Conservation (phyloP, 2,113 vertebrate species). For the Athene noctua region DNA sequence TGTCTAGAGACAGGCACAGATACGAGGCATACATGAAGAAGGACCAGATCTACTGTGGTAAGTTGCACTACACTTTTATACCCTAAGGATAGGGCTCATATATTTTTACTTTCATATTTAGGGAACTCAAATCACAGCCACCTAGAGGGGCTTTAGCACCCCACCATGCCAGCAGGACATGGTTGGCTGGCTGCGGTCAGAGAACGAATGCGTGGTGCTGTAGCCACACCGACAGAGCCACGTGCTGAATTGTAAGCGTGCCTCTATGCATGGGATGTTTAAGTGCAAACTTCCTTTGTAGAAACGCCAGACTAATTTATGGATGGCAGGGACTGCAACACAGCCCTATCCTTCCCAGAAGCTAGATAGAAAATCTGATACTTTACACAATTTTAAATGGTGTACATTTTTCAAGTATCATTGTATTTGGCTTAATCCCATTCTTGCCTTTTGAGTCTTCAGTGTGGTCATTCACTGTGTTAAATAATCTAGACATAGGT, state of each 20-base stretch:
- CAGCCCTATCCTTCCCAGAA: background rate
- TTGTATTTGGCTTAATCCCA: background rate
- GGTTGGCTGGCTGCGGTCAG: background rate
- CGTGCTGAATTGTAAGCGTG: fast-evolving
- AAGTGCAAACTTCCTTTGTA: background rate
- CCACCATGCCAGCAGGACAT: background rate
- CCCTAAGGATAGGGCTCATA: background rate
- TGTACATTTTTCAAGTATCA: background rate
- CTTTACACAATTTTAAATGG: background rate
- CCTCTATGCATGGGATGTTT: background rate
- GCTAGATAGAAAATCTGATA: background rate
- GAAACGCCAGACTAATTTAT: background rate
- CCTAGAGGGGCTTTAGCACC: background rate
- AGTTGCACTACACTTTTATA: background rate
- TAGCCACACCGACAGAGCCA: fast-evolving
- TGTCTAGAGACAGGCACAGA: background rate
- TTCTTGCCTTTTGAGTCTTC: background rate
- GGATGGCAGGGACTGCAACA: background rate
- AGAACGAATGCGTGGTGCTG: fast-evolving
- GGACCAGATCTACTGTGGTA: background rate
- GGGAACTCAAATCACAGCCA: background rate
- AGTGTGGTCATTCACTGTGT: background rate
- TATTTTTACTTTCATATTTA: background rate
- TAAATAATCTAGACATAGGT: background rate
- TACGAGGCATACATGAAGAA: background rate